Percentiles rank a stretch among this genome's conserved stretches.
These are phyloP conservation scores for Allolobophora icterica DNA, from an alignment of 2,888 invertebrate species.

Conservation along the genomic window DNA sequence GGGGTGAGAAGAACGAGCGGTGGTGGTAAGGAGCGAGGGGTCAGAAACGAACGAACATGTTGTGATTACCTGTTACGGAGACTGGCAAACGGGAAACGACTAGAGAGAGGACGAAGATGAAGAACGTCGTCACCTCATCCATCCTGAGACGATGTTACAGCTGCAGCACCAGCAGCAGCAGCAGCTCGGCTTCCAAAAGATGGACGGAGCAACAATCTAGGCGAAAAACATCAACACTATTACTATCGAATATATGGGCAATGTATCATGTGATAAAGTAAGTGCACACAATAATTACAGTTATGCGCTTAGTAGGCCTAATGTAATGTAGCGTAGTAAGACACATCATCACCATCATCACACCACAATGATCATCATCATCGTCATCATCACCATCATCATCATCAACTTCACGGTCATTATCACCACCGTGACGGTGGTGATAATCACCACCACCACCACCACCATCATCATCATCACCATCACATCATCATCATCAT, in stretches of 20 bases:
- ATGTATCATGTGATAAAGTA: background rate
- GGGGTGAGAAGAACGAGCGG: background rate
- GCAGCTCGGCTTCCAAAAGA: background rate
- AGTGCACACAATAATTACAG: background rate
- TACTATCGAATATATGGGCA: background rate
- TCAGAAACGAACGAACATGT: background rate
- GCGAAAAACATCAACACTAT: background rate
- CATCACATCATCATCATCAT: background rate
- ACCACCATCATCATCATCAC: no score
- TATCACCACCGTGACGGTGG: conserved; percentile 20
- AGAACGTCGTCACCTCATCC: conserved; percentile 4
- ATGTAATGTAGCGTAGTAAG: background rate
- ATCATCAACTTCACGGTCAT: background rate
- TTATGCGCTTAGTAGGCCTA: no score
- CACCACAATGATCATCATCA: background rate
- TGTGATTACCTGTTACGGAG: conserved; percentile 17
- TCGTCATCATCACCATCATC: background rate
- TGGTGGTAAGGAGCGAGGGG: background rate
- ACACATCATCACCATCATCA: no score
- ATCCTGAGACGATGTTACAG: background rate
- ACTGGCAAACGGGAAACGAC: background rate
- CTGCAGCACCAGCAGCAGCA: conserved; percentile 9
- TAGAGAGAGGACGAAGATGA: background rate
- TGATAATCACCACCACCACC: no score
- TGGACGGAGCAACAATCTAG: background rate